phyloP scores from a whole-genome alignment of 1,140 invertebrate genomes.

The Papilio xuthus region DNA sequence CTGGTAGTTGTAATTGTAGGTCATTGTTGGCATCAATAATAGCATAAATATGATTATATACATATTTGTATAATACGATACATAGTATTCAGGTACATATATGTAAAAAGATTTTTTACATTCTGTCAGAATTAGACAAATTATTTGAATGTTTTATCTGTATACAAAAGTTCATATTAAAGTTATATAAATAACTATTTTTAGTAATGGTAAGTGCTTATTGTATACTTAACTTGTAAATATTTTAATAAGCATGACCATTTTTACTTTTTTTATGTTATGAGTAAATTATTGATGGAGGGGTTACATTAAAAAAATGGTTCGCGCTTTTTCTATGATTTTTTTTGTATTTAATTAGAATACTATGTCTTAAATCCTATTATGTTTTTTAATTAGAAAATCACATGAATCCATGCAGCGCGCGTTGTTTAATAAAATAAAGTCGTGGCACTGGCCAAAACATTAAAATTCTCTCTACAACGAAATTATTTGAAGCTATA shows the following conservation, averaged over 20 bases:
- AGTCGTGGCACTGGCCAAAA: too few species aligned
- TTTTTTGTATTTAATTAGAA: neutral
- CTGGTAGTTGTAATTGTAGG: too few species aligned
- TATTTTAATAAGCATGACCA: neutral
- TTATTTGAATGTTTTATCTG: neutral
- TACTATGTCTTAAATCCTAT: too few species aligned
- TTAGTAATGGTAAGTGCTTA: neutral
- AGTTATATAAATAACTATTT: neutral
- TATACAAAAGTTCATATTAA: conserved; percentile 4
- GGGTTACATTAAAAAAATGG: neutral
- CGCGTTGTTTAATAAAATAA: too few species aligned
- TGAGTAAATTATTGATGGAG: neutral
- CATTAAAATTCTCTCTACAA: too few species aligned
- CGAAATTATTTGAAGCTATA: too few species aligned
- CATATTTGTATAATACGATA: too few species aligned
- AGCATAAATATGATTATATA: too few species aligned
- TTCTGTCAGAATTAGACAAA: neutral
- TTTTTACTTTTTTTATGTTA: neutral
- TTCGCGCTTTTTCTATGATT: neutral
- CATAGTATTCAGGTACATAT: neutral
- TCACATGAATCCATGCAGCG: too few species aligned
- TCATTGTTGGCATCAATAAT: too few species aligned
- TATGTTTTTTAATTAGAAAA: too few species aligned
- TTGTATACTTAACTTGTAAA: neutral
- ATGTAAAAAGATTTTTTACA: neutral